A percentile compares a stretch with the other conserved stretches of the same genome.
These are phyloP conservation scores for Eutolmus rufibarbis DNA, from an alignment of 2,888 invertebrate species.

Conservation along the genomic window DNA sequence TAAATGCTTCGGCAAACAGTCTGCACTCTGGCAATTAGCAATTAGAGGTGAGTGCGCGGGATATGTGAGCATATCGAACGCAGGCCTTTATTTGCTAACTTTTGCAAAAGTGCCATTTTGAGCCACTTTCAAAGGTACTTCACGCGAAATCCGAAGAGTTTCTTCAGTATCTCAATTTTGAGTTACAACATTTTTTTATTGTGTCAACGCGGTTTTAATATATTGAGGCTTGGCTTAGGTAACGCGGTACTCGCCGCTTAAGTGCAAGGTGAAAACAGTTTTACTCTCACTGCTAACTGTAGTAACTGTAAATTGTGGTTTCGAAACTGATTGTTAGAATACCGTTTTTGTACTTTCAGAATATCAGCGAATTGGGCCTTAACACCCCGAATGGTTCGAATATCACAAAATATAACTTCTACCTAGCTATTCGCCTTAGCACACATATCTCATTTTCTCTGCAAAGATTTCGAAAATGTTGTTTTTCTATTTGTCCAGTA, in stretches of 20 bases:
- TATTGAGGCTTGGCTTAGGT: background rate
- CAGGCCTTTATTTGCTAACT: conserved; percentile 27
- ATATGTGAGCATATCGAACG: background rate
- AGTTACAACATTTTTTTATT: background rate
- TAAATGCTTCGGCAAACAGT: conserved; percentile 53
- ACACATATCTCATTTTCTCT: background rate
- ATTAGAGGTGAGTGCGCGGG: conserved; percentile 39
- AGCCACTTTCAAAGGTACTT: background rate
- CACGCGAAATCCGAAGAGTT: background rate
- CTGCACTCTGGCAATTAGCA: conserved; percentile 58
- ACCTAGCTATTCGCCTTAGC: background rate
- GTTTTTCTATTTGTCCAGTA: background rate
- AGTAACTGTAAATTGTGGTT: background rate
- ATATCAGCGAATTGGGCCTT: background rate
- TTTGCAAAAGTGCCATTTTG: conserved; percentile 17
- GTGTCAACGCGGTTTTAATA: background rate
- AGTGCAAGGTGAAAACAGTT: background rate
- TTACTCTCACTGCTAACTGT: background rate
- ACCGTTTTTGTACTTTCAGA: background rate
- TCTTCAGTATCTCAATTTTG: background rate
- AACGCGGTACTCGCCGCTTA: background rate
- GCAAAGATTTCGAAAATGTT: background rate
- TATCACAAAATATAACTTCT: background rate
- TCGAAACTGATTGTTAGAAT: background rate
- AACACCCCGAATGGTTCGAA: background rate